Evolutionary conservation across 2,113 vertebrate genomes (phyloP).

Genomic region (Penelope pileata): DNA sequence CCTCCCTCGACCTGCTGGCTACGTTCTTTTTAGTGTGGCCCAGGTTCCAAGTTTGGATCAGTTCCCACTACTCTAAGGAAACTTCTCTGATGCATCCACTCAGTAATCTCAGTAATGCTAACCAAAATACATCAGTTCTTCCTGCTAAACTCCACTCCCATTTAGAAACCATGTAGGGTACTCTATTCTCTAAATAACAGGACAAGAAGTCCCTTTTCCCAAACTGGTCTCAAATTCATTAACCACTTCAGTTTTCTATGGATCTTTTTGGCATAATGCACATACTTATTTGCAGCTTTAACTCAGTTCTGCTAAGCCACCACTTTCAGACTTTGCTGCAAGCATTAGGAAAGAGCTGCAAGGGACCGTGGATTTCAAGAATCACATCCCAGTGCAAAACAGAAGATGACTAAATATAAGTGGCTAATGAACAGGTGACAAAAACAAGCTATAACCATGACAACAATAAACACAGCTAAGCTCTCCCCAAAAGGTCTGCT

Average conservation of each 20-base stretch:
- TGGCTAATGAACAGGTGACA: background rate
- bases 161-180: background rate
- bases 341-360: background rate
- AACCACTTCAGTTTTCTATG: background rate
- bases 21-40: no score
- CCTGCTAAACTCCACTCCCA: background rate
- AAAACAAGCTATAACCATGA: background rate
- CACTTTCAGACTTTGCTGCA: background rate
- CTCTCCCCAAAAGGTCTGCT: fast-evolving
- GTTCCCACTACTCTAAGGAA: background rate
- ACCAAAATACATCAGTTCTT: background rate
- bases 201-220: background rate
- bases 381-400: background rate
- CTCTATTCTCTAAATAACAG: background rate
- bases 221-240: background rate
- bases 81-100: background rate
- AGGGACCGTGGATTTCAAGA: background rate
- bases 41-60: background rate
- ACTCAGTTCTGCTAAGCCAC: background rate
- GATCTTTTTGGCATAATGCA: background rate
- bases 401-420: background rate
- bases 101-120: background rate
- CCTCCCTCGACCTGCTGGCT: no score
- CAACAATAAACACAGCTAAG: background rate
- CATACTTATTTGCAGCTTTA: background rate